Base-by-base conservation (phyloP, 2,888 invertebrate species). In the Caenorhabditis uteleia region DNA sequence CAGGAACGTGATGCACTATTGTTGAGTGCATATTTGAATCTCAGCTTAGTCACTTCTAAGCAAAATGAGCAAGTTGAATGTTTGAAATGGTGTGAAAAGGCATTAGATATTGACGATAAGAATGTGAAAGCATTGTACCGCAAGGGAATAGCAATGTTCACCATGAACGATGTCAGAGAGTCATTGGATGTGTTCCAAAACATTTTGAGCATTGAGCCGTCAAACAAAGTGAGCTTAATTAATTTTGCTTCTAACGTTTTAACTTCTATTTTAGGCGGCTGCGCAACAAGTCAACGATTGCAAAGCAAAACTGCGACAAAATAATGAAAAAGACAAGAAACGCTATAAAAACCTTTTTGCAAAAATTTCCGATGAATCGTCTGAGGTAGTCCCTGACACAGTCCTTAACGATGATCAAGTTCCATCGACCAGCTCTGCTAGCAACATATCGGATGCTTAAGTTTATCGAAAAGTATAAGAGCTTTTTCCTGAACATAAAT, bases 301-400 rank as follows among this genome's bases (percentile, higher is more conserved):
- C 69, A 70, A 89, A 64, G 87, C 89, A 59, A 87, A 89, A 62
- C 87, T 93, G 18, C 90, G 90, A 83, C 89, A 90, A 16, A 91
- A 92, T 36, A 69, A 89, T 60, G 87, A 88, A 59, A 87, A 89
- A 18, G 90, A 90, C 84, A 89, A 90, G 72, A 89, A 91, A 78
- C 87, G 89, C 31, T 97, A 93, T 85, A 90, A 90, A 14, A 93
- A 92, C 85, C 94, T 97, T 92, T 97, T 97, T 85, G 90, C 92
- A 77, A 93, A 92, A 85, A 51, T 68, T 23, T 51, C 60, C 29
- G 56, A 57, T 26, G 59, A 62, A 10, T 34, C 43, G 42, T 18
- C 20, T 33, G 40, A 20, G 6, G 18, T 18, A 40, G 40, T n/a
- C 40, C 10, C 4, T n/a, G 40, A 21, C 6, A 14, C 16, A n/a